Evolutionary conservation across 2,797 vertebrate genomes (phyloP).

Genomic region (Pristis pectinata): DNA sequence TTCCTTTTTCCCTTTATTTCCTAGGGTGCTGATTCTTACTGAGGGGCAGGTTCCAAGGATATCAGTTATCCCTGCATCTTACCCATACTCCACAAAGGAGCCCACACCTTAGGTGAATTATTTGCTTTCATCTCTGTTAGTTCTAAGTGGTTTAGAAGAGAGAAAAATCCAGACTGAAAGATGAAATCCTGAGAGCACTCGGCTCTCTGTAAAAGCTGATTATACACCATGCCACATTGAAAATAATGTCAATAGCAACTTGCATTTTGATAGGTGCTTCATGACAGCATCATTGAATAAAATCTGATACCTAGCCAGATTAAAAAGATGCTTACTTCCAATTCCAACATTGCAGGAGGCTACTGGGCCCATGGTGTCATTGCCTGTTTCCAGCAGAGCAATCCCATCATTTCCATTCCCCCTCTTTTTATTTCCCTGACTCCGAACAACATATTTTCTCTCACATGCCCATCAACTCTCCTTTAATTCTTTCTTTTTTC

Average conservation of each 20-base stretch:
- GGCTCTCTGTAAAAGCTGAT: neutral
- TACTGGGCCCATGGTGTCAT: too few relatives aligned
- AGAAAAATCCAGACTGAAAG: neutral
- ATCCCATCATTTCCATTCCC: too few relatives aligned
- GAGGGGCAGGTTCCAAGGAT: neutral
- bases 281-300: neutral
- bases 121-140: neutral
- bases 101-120: neutral
- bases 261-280: neutral
- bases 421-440: too few relatives aligned
- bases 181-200: neutral
- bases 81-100: neutral
- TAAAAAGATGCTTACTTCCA: neutral
- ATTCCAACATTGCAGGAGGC: too few relatives aligned
- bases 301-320: neutral
- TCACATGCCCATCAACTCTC: too few relatives aligned
- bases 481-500: too few relatives aligned
- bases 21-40: neutral
- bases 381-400: too few relatives aligned
- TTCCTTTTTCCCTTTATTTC: neutral
- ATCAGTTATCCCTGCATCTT: neutral
- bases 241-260: neutral
- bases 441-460: too few relatives aligned
- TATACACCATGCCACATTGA: neutral
- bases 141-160: too few relatives aligned